phyloP scores from a whole-genome alignment of 2,888 invertebrate genomes.

The Lithophane ornitopus region DNA sequence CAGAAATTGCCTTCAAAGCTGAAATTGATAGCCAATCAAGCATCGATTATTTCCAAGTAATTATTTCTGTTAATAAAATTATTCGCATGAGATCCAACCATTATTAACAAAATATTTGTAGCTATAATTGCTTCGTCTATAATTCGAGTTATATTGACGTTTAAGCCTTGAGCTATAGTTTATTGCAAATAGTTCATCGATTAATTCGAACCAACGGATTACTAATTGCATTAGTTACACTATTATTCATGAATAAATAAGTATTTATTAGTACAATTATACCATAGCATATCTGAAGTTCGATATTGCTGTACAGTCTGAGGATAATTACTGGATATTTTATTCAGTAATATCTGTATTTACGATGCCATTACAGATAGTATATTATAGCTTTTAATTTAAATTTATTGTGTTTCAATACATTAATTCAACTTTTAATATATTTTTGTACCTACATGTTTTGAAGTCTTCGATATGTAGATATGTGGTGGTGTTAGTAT shows the following conservation, averaged over 20 bases:
- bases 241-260: slow-evolving; percentile 9
- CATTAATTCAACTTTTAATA: slow-evolving; percentile 1
- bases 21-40: slow-evolving; percentile 21
- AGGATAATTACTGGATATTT: slow-evolving; percentile 14
- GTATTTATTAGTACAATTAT: slow-evolving; percentile 5
- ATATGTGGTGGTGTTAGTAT: too few relatives aligned
- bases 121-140: slow-evolving; percentile 3
- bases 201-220: slow-evolving; percentile 8
- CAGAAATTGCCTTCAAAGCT: background rate
- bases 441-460: background rate
- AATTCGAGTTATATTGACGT: background rate
- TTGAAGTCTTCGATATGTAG: background rate
- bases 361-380: background rate
- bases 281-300: slow-evolving; percentile 13
- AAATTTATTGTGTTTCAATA: slow-evolving; percentile 16
- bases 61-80: slow-evolving; percentile 5
- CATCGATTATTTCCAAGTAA: background rate
- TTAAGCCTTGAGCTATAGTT: background rate
- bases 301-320: background rate
- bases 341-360: slow-evolving; percentile 23
- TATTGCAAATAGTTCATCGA: slow-evolving; percentile 15
- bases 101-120: slow-evolving; percentile 8
- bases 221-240: slow-evolving; percentile 15
- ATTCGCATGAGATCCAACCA: slow-evolving; percentile 1
- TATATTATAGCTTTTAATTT: slow-evolving; percentile 24